These are phyloP conservation scores for Struthidea cinerea DNA, from an alignment of 2,113 vertebrate species.

Conservation along the genomic window DNA sequence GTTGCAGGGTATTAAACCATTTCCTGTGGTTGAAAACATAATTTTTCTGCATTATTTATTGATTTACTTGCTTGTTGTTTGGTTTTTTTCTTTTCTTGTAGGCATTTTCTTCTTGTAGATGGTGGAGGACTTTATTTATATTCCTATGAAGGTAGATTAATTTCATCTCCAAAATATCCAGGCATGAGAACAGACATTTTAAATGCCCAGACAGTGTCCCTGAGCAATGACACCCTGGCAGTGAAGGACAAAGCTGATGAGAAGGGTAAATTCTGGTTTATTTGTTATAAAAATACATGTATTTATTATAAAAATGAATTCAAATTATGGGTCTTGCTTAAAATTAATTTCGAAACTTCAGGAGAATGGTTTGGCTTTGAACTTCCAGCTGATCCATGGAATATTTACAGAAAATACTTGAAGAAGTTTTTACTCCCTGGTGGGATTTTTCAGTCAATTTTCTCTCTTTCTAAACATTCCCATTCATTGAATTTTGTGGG, in stretches of 20 bases:
- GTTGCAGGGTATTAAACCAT: background rate
- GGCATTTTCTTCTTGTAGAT: conserved; percentile 91
- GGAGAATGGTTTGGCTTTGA: background rate
- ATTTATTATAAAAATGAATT: background rate
- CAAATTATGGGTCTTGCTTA: background rate
- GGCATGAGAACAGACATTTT: conserved; percentile 90
- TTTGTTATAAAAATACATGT: fast-evolving
- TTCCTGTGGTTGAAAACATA: background rate
- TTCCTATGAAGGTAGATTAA: conserved; percentile 91
- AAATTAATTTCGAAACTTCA: background rate
- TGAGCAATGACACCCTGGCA: conserved; percentile 91
- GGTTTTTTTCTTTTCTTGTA: background rate
- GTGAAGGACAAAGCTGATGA: conserved; percentile 89
- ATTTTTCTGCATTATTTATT: background rate
- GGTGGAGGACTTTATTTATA: conserved; percentile 89
- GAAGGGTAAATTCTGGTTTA: conserved; percentile 75
- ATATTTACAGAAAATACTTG: background rate
- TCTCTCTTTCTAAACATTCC: background rate
- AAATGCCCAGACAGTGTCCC: conserved; percentile 84
- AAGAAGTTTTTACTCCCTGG: background rate
- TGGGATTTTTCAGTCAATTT: background rate
- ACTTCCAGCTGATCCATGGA: background rate
- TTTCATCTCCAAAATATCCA: conserved; percentile 88
- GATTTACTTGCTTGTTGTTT: background rate
- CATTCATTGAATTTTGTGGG: background rate